Base-by-base conservation (phyloP, 2,888 invertebrate genomes). In the Lymantria dispar region DNA sequence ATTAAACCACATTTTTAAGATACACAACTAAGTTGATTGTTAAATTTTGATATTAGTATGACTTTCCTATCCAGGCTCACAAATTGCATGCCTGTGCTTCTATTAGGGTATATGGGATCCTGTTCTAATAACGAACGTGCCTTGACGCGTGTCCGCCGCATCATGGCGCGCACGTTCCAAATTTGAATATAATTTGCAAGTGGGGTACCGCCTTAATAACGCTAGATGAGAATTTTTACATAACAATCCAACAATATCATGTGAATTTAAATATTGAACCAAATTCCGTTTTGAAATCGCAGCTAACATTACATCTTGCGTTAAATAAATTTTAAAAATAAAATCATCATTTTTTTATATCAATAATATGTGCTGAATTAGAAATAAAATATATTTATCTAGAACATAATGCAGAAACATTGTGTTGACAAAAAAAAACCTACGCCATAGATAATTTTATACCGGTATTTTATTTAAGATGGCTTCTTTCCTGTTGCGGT, bases 161-260 rank as follows among this genome's bases (percentile, higher is more conserved):
- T 72, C 68, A 56, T 55, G 66, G 50, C 55, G 59, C 52, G 56
- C 71, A 73, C 73, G 74, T 73, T 66, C 69, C 53, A 50, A 68
- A 70, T 63, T 62, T 54, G 51, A 70, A 69, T 64, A 58, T 65
- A 54, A 59, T 62, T 51, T 56, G 56, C 56, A 56, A 64, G 56
- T 62, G 11, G 38, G 5, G 38, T 38, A 45, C 50, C 50, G 41
- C 42, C 40, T 40, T 58, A 38, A 12, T 33, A 41, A 46, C 40
- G 48, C 31, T 49, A 38, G 45, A 61, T 57, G 58, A 54, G 50
- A 55, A 47, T 63, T 63, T 64, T 55, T 58, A 60, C 54, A 54
- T 56, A 44, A 42, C 49, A 33, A 44, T 48, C 52, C 55, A 44
- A 42, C 49, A 33, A 44, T 48, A 56, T 45, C 15, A 40, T 10